Conservation (phyloP, 2,113 vertebrate genomes). For the Cinclus cinclus region DNA sequence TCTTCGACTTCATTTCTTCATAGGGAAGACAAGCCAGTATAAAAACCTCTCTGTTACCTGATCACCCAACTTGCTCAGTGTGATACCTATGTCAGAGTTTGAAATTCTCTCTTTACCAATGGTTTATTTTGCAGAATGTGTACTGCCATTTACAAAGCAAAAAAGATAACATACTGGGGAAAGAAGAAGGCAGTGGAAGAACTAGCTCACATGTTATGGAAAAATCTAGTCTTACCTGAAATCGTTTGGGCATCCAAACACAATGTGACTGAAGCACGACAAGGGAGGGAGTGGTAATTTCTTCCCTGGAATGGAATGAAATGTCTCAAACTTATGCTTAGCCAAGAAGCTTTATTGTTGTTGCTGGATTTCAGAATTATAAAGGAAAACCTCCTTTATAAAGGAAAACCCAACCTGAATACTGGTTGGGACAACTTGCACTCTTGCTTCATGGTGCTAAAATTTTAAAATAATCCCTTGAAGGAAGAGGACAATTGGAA, state of each 20-base stretch:
- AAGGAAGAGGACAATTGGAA: slow-evolving; percentile 25
- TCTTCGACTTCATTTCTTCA: not conserved
- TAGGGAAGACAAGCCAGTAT: not conserved
- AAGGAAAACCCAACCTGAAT: slow-evolving; percentile 3
- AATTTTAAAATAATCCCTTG: slow-evolving; percentile 20
- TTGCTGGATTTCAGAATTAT: slow-evolving; percentile 28
- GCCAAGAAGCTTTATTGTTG: not conserved
- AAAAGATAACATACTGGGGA: not conserved
- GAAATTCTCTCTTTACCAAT: not conserved
- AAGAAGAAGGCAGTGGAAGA: not conserved
- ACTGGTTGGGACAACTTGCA: not conserved
- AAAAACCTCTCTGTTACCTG: not conserved
- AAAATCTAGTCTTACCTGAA: not conserved
- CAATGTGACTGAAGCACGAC: not conserved
- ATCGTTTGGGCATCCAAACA: not conserved
- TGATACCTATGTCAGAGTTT: not conserved
- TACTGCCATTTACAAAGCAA: not conserved
- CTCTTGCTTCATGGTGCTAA: slow-evolving; percentile 1
- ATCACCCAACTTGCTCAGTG: not conserved
- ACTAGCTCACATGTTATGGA: not conserved
- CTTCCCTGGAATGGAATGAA: not conserved
- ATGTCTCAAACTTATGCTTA: not conserved
- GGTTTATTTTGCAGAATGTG: not conserved
- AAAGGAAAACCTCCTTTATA: not conserved
- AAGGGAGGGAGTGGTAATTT: not conserved